Base-by-base conservation (phyloP, 35 echinoderm and acorn worm species). In the Acanthaster planci region DNA sequence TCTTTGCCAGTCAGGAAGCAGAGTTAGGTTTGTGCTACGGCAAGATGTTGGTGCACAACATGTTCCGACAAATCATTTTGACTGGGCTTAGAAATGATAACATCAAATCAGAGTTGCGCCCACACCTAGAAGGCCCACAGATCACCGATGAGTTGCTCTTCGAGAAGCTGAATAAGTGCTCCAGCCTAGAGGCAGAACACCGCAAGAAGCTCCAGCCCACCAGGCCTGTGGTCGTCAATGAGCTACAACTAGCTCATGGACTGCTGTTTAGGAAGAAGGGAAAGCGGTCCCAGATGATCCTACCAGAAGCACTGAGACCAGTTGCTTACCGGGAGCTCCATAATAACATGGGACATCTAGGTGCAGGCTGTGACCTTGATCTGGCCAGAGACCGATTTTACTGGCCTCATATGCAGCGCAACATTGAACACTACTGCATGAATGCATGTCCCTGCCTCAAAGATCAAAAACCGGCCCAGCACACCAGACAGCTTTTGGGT, bases 281-380 rank as follows among this genome's bases (percentile, higher is more conserved):
- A n/a, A n/a, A n/a, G n/a, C n/a, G n/a, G n/a, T n/a, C n/a, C n/a
- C n/a, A n/a, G n/a, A n/a, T n/a, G n/a, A n/a, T n/a, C n/a, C n/a
- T n/a, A n/a, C n/a, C n/a, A n/a, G n/a, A n/a, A n/a, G n/a, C n/a
- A n/a, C 32, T 85, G 82, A 32, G 19, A 85, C 15, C 37, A 84
- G 60, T 50, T 84, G 90, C 87, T 8, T 64, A 81, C 14, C 18
- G 51, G 75, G 47, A 87, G 26, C 50, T 92, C 16, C 90, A 92
- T 52, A 87, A 92, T 29, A 67, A 92, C 9, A 87, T 87, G 90
- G 85, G 84, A 57, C 90, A 92, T 76, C 23, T 85, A 17, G 84
- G 90, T 30, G 8, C 55, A 51, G 84, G 76, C 31, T 76, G 78
- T 22, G 78, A 78, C 1, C 38, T 86, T 27, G 51, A n/a, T n/a